phyloP scores from a whole-genome alignment of 1,140 invertebrate genomes.

The Drosophila carrolli region DNA sequence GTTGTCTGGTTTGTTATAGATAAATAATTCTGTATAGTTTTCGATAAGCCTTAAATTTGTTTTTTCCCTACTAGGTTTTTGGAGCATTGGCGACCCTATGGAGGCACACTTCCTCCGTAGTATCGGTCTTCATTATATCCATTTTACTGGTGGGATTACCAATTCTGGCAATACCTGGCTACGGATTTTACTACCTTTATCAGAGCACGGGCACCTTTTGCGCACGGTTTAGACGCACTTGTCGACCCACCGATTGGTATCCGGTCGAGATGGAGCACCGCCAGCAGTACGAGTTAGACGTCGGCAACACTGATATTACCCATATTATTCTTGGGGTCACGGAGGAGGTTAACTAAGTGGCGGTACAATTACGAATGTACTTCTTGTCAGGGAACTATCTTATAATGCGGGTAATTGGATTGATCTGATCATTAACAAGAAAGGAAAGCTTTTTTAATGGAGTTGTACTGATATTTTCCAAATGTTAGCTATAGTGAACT shows the following conservation, averaged over 20 bases:
- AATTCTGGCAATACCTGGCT: constrained; percentile 62
- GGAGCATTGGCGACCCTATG: constrained; percentile 1
- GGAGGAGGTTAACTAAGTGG: constrained; percentile 60
- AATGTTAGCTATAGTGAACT: constrained; percentile 70
- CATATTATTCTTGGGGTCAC: constrained; percentile 67
- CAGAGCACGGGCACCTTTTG: constrained; percentile 57
- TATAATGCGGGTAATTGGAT: too few relatives aligned
- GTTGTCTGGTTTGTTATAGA: constrained; percentile 48
- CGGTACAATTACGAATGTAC: not conserved
- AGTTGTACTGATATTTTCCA: constrained; percentile 76
- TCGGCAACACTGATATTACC: constrained; percentile 72
- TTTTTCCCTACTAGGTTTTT: constrained; percentile 17
- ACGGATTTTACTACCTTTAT: constrained; percentile 58
- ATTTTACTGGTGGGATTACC: constrained; percentile 53
- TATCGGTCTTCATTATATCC: constrained; percentile 13
- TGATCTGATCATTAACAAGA: too few relatives aligned
- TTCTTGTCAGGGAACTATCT: too few relatives aligned
- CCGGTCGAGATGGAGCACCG: constrained; percentile 68
- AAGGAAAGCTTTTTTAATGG: constrained; percentile 21
- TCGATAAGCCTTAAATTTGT: not conserved
- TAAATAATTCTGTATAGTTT: not conserved
- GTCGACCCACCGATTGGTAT: constrained; percentile 80
- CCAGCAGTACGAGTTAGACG: constrained; percentile 65
- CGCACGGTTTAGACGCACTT: constrained; percentile 56
- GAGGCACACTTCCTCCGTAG: constrained; percentile 33